Conservation (phyloP, 2,888 invertebrate species). For the Ectemnius cavifrons region DNA sequence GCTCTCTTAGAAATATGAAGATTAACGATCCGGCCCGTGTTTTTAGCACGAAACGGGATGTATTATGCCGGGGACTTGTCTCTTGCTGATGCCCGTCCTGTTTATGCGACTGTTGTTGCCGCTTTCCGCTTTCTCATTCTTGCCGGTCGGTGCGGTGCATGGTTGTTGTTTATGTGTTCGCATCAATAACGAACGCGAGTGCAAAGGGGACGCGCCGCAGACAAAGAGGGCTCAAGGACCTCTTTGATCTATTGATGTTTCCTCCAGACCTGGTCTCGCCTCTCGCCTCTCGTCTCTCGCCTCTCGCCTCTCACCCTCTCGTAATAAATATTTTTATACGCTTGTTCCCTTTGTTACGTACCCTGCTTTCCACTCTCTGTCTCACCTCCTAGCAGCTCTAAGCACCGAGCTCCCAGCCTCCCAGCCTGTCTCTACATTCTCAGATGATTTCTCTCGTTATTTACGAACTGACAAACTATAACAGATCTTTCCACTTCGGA, state of each 20-base stretch:
- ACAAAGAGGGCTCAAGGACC: slow-evolving; percentile 38
- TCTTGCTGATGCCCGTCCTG: slow-evolving; percentile 1
- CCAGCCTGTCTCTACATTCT: no score
- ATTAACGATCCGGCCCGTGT: slow-evolving; percentile 43
- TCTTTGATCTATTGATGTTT: slow-evolving; percentile 51
- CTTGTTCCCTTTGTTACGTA: slow-evolving; percentile 24
- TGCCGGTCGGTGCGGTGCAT: no score
- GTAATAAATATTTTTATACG: slow-evolving; percentile 53
- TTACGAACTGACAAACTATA: no score
- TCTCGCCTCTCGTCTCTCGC: no score
- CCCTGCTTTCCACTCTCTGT: no score
- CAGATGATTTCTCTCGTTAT: no score
- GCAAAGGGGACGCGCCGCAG: slow-evolving; percentile 22
- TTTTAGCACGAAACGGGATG: slow-evolving; percentile 10
- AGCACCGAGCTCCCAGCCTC: no score
- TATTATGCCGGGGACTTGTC: slow-evolving; percentile 32
- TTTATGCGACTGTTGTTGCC: no score
- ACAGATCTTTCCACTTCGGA: no score
- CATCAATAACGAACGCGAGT: slow-evolving; percentile 38
- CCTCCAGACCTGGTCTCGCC: slow-evolving; percentile 14
- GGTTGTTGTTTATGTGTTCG: slow-evolving; percentile 46
- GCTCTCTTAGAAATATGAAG: slow-evolving; percentile 27
- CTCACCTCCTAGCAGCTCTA: no score
- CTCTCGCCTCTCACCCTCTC: neutral
- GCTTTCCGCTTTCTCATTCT: no score